phyloP scores from a whole-genome alignment of 2,797 vertebrate species.

The Synaphobranchus kaupii region DNA sequence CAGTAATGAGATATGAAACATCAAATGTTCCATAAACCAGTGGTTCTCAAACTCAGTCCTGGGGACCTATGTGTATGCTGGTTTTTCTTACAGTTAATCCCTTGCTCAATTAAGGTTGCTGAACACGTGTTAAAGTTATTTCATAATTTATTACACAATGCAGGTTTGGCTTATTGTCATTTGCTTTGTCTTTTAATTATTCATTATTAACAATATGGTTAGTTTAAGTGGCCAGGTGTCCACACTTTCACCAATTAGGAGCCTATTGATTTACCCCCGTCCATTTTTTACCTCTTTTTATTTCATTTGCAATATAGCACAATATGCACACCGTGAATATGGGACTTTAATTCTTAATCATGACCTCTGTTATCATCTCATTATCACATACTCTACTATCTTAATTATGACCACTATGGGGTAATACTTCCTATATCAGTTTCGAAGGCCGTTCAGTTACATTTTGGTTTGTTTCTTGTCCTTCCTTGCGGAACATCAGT shows the following conservation, averaged over 20 bases:
- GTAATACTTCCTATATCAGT: no score
- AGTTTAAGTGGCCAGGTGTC: background rate
- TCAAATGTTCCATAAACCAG: background rate
- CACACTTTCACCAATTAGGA: background rate
- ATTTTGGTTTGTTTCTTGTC: no score
- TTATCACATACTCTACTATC: background rate
- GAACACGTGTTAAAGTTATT: background rate
- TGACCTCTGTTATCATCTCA: background rate
- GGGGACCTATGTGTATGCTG: background rate
- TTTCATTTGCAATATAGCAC: background rate
- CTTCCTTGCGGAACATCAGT: no score
- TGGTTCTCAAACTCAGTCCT: background rate
- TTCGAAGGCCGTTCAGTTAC: no score
- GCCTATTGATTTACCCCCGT: background rate
- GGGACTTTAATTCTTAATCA: background rate
- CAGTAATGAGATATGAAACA: background rate
- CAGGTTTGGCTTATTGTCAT: background rate
- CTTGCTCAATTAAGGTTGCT: background rate
- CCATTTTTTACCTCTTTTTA: background rate
- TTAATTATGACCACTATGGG: background rate
- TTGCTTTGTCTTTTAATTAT: background rate
- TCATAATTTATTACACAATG: background rate
- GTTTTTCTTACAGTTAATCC: background rate
- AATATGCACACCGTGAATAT: background rate
- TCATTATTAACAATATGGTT: background rate